Evolutionary conservation across 2,888 invertebrate genomes (phyloP).

Genomic region (Colostygia pectinataria): DNA sequence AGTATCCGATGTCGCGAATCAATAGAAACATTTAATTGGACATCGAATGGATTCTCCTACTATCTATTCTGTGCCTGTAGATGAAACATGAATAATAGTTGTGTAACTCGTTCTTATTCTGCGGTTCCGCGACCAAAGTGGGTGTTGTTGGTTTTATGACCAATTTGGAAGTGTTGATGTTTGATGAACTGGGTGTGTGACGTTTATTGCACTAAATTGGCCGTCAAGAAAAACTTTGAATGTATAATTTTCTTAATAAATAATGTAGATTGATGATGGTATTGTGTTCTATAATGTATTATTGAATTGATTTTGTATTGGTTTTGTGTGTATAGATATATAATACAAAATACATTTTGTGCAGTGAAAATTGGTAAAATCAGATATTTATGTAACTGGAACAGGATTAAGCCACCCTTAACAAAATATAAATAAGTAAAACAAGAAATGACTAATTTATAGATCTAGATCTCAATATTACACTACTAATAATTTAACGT

Average conservation of each 20-base stretch:
- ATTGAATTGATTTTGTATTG: not conserved
- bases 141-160: constrained; percentile 41
- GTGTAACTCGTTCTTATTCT: constrained; percentile 33
- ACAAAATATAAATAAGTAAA: too few species aligned
- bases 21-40: constrained; percentile 50
- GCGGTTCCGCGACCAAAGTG: constrained; percentile 44
- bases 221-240: constrained; percentile 28
- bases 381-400: too few species aligned
- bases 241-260: constrained; percentile 18
- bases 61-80: constrained; percentile 32
- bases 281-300: not conserved
- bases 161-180: constrained; percentile 39
- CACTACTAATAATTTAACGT: too few species aligned
- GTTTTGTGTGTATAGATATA: too few species aligned
- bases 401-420: too few species aligned
- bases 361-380: too few species aligned
- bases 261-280: not conserved
- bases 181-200: constrained; percentile 40
- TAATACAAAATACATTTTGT: too few species aligned
- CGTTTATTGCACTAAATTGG: constrained; percentile 35
- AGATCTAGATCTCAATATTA: too few species aligned
- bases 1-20: constrained; percentile 45
- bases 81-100: constrained; percentile 51
- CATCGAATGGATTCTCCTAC: constrained; percentile 35
- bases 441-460: too few species aligned